These are phyloP conservation scores for Xenopus borealis DNA, from an alignment of 2,113 vertebrate genomes.

Conservation along the genomic window DNA sequence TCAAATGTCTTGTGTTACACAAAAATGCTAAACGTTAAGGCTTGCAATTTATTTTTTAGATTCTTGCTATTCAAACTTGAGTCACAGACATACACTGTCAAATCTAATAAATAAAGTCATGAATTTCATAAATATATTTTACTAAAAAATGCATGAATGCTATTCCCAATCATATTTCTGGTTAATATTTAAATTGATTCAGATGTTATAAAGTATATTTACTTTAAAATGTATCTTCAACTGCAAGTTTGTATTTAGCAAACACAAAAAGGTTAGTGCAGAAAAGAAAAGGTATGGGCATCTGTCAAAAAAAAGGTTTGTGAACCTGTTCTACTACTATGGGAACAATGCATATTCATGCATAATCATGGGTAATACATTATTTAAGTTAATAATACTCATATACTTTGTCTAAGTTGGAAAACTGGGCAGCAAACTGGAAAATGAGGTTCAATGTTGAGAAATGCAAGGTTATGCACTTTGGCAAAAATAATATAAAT, in stretches of 20 bases:
- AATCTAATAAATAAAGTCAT: slow-evolving; percentile 32
- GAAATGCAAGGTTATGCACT: too few species aligned
- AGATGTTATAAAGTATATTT: slow-evolving; percentile 51
- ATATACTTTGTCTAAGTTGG: too few species aligned
- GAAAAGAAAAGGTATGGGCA: too few species aligned
- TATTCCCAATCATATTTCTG: slow-evolving; percentile 41
- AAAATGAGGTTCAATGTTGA: too few species aligned
- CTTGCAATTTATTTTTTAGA: slow-evolving; percentile 27
- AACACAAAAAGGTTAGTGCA: background rate
- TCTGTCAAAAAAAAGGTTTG: too few species aligned
- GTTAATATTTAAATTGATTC: slow-evolving; percentile 56
- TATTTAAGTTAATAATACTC: too few species aligned
- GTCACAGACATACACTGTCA: slow-evolving; percentile 19
- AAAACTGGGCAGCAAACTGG: too few species aligned
- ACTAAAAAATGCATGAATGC: slow-evolving; percentile 24
- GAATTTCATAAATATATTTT: slow-evolving; percentile 46
- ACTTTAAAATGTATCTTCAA: slow-evolving; percentile 47
- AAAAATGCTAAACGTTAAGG: slow-evolving; percentile 11
- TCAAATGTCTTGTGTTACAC: background rate
- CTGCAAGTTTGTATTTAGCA: slow-evolving; percentile 44
- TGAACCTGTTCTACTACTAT: too few species aligned
- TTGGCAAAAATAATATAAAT: too few species aligned
- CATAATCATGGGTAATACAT: too few species aligned
- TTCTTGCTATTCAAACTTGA: slow-evolving; percentile 37
- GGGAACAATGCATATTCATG: too few species aligned